Evolutionary conservation across 1,140 invertebrate species (phyloP), one percentile per base, ranked within the genome.

Genomic region (Mamestra configurata): DNA sequence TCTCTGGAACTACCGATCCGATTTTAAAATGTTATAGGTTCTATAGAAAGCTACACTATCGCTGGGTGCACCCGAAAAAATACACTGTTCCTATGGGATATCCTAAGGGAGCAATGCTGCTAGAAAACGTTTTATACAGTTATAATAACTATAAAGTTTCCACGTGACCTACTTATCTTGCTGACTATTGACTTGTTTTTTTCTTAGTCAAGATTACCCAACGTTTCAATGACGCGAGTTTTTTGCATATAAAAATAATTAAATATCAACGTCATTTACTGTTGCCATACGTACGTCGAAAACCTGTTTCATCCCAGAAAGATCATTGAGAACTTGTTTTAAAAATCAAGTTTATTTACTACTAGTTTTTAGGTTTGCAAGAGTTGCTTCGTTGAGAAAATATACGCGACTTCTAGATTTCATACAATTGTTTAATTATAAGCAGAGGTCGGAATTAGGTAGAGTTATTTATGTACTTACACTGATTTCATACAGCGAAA

Each of bases 291-390:
- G 6, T 64, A 37, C 7, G 10, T 40, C 8, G 10, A 40, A 35
- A 66, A 66, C 61, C 61, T 20, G 61, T 66, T 37, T 40, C 13
- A 40, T 13, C n/a, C 27, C 8, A 43, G 40, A 64, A 64, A 27
- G 10, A 53, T 22, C 11, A 57, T 27, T 57, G 5, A 22, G 13
- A 57, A 37, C 61, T 20, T 10, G 59, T 64, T 20, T 20, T 5
- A 1, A 22, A 66, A 22, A 66, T 22, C 61, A 43, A 66, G 35
- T 40, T 66, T 40, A 40, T 66, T 40, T 66, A 66, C 35, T 40
- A 66, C 61, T 40, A 22, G 35, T 66, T 43, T 43, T 40, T 20
- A 66, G 35, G 18, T 13, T 66, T 40, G 4, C 35, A 40, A 40
- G 24, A 22, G 7, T 64, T 37, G 15, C n/a, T 18, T 64, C n/a